phyloP scores from a whole-genome alignment of 2,113 vertebrate genomes.

The Mohoua ochrocephala region DNA sequence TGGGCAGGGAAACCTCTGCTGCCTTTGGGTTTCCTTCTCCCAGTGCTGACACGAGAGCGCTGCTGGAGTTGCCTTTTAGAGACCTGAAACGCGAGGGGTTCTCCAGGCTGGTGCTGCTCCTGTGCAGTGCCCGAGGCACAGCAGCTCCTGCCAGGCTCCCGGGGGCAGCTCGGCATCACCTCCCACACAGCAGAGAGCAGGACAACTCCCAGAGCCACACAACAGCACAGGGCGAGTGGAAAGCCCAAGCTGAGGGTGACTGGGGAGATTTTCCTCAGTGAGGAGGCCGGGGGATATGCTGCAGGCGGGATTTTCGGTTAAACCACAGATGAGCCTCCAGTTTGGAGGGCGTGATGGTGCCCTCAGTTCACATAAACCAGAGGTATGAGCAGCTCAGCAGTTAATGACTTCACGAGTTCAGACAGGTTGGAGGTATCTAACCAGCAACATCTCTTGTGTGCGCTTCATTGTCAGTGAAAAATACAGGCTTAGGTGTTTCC shows the following conservation, averaged over 20 bases:
- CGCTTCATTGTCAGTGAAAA: neutral
- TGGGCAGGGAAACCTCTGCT: constrained; percentile 12
- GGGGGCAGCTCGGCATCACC: neutral
- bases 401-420: neutral
- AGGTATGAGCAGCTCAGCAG: neutral
- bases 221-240: neutral
- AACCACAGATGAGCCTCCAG: neutral
- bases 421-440: constrained; percentile 12
- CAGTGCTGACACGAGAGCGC: neutral
- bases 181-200: neutral
- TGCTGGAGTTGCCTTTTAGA: neutral
- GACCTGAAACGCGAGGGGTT: neutral
- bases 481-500: neutral
- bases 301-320: neutral
- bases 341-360: neutral
- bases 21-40: neutral
- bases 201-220: neutral
- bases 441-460: neutral
- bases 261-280: neutral
- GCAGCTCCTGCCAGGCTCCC: neutral
- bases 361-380: neutral
- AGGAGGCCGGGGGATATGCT: neutral
- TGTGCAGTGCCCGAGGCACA: neutral
- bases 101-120: neutral
- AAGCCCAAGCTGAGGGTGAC: neutral